Percentiles rank a stretch among this genome's conserved stretches.
Conservation (phyloP, 2,888 invertebrate genomes). For the Ptychoptera albimana region DNA sequence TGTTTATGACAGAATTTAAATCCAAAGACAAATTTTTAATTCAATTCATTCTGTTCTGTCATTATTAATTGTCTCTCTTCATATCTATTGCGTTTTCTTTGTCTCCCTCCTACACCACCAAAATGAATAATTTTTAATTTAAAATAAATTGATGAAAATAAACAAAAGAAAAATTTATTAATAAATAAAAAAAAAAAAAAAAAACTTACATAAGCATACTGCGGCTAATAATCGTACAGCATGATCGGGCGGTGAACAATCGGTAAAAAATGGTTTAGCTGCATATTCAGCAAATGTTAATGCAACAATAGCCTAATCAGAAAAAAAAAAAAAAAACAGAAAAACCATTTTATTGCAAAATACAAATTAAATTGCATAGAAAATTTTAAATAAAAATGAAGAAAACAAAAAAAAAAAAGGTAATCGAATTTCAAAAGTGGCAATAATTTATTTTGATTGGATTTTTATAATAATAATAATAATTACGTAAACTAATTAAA, state of each 20-base stretch:
- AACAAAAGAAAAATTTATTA: neutral
- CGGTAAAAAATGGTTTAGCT: conserved; percentile 68
- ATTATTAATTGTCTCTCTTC: too few relatives aligned
- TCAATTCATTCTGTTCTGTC: too few relatives aligned
- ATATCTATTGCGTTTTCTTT: too few relatives aligned
- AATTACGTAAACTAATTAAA: too few relatives aligned
- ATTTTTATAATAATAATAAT: too few relatives aligned
- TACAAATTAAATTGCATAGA: neutral
- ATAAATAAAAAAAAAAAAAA: neutral
- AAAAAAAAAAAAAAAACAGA: neutral
- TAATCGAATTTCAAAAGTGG: too few relatives aligned
- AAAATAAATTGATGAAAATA: neutral
- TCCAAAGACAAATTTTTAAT: too few relatives aligned
- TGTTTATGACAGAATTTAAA: too few relatives aligned
- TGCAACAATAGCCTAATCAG: conserved; percentile 62
- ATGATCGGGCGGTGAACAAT: conserved; percentile 55
- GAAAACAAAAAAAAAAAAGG: too few relatives aligned
- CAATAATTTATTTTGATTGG: too few relatives aligned
- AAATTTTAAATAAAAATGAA: neutral
- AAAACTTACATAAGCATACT: conserved; percentile 62
- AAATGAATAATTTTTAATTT: neutral
- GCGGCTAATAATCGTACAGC: conserved; percentile 70
- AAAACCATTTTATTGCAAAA: neutral
- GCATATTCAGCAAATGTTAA: conserved; percentile 85
- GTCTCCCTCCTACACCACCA: too few relatives aligned